Evolutionary conservation across 2,113 vertebrate species (phyloP).

Genomic region (Xiphophorus couchianus): DNA sequence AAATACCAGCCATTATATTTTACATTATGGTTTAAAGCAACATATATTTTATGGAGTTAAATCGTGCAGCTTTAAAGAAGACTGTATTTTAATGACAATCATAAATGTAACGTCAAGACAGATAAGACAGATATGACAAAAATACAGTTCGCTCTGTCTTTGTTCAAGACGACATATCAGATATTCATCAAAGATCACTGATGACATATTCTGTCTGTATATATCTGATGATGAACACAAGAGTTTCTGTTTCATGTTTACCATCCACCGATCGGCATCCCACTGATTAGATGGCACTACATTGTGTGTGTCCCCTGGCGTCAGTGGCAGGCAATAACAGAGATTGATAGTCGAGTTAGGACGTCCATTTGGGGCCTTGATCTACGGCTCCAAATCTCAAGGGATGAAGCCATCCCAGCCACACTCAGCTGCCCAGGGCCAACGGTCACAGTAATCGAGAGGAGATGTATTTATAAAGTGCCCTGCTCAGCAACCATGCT

Average conservation of each 20-base stretch:
- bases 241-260: slow-evolving; percentile 60
- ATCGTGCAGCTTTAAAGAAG: not conserved
- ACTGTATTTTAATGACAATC: not conserved
- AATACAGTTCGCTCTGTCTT: not conserved
- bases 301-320: slow-evolving; percentile 53
- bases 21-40: too few relatives aligned
- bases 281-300: slow-evolving; percentile 72
- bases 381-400: slow-evolving; percentile 67
- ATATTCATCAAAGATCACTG: slow-evolving; percentile 5
- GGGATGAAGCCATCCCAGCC: slow-evolving; percentile 77
- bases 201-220: slow-evolving; percentile 20
- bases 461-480: slow-evolving; percentile 83
- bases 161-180: not conserved
- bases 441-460: slow-evolving; percentile 75
- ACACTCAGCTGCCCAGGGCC: slow-evolving; percentile 56
- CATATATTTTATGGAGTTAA: too few relatives aligned
- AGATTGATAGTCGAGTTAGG: slow-evolving; percentile 78
- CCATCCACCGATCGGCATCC: slow-evolving; percentile 52
- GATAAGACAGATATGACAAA: not conserved
- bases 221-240: slow-evolving; percentile 21
- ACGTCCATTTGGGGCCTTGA: slow-evolving; percentile 75
- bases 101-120: not conserved
- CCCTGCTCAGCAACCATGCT: slow-evolving; percentile 72
- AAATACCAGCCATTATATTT: too few relatives aligned
- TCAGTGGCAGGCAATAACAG: slow-evolving; percentile 70